Base-by-base conservation (phyloP, 2,797 vertebrate species). In the Adelosebastes latens region DNA sequence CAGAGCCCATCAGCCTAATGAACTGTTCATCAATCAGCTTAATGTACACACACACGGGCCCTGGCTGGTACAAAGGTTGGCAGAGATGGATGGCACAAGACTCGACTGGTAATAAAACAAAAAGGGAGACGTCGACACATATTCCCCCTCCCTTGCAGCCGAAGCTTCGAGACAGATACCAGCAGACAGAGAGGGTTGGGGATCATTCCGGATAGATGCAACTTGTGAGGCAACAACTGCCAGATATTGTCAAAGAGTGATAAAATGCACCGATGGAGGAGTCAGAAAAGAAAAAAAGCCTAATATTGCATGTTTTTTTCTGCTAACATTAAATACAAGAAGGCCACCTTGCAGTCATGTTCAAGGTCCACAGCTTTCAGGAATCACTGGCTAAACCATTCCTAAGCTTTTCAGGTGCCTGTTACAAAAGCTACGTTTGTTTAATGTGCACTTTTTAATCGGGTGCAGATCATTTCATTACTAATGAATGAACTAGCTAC, bases 1-100 rank as follows among this genome's bases (percentile, higher is more conserved):
- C 80, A 72, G 77, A 86, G 74, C 78, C 91, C 89, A 94, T 94
- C 90, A 93, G 89, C 89, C 78, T 93, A 93, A 94, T 95, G 90
- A 93, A 90, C 72, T 87, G 84, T 83, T 92, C 88, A 93, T 94
- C 88, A 92, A 92, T 93, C 91, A 93, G 75, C 72, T 85, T 93
- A 91, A 93, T 60, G 87, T 64, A 68, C 63, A 60, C 59, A 56
- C 84, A 85, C 79, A 77, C 87, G 80, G 39, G 32, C 31, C 8
- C 20, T 8, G 62, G 60, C 89, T 81, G 81, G 75, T 60, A 72
- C 60, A 65, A 73, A 73, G 75, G 82, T 24, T 86, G 89, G 87
- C 88, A 89, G 82, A 89, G 84, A 91, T 66, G 79, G 80, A 90
- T 87, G 89, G 74, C 79, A 80, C 72, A 63, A 72, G 53, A 65